phyloP scores from a whole-genome alignment of 2,888 invertebrate species.

The Polyommatus iphigenia region DNA sequence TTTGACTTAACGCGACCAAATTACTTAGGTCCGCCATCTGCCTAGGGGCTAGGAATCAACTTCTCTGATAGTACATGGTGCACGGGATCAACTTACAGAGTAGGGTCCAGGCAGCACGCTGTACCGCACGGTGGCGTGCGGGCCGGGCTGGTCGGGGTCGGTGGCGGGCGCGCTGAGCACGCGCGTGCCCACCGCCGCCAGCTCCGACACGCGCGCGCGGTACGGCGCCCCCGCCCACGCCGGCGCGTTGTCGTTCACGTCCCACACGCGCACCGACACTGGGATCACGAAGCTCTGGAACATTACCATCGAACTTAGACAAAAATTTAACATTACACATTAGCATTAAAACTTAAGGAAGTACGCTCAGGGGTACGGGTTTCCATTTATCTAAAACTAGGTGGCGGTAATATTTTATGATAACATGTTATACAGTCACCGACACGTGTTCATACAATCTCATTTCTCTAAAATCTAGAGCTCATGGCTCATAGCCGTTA shows the following conservation, averaged over 20 bases:
- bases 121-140: constrained; percentile 92
- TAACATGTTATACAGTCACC: no score
- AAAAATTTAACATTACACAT: no score
- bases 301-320: not conserved
- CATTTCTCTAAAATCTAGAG: not conserved
- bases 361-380: no score
- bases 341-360: no score
- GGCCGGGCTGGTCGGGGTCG: constrained; percentile 93
- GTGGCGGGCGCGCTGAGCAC: constrained; percentile 89
- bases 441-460: no score
- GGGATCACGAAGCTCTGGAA: constrained; percentile 87
- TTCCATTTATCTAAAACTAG: no score
- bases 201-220: constrained; percentile 90
- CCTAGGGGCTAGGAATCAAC: no score
- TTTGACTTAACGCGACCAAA: no score
- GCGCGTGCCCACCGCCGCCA: constrained; percentile 84
- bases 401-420: no score
- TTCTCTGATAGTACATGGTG: not conserved
- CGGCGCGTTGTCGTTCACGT: constrained; percentile 95
- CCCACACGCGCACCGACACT: constrained; percentile 91
- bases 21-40: no score
- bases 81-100: constrained; percentile 75
- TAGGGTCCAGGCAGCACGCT: constrained; percentile 88
- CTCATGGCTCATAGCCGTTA: not conserved
- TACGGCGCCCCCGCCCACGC: constrained; percentile 91